phyloP scores from a whole-genome alignment of 2,888 invertebrate species.

The Sesia apiformis region DNA sequence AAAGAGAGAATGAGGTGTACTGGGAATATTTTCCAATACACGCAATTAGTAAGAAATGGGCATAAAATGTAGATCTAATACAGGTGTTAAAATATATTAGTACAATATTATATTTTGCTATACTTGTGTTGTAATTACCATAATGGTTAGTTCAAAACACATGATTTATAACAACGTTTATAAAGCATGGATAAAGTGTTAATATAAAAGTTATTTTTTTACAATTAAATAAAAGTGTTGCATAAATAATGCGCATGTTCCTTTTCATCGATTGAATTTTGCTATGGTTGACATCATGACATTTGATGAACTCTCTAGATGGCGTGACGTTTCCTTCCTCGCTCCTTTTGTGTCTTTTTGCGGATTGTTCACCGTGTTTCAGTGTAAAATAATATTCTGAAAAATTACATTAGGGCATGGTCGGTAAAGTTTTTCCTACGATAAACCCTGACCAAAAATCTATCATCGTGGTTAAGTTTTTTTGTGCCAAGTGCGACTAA shows the following conservation, averaged over 20 bases:
- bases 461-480: slow-evolving; percentile 65
- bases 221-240: too few relatives aligned
- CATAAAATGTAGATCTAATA: too few relatives aligned
- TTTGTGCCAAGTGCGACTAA: slow-evolving; percentile 75
- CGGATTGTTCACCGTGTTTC: slow-evolving; percentile 50
- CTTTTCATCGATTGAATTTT: slow-evolving; percentile 27
- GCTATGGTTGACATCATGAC: background rate
- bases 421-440: slow-evolving; percentile 58
- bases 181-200: too few relatives aligned
- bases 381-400: slow-evolving; percentile 38
- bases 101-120: too few relatives aligned
- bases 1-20: too few relatives aligned
- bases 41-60: too few relatives aligned
- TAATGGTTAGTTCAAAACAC: too few relatives aligned
- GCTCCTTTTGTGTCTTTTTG: slow-evolving; percentile 62
- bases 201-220: too few relatives aligned
- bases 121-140: too few relatives aligned
- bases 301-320: slow-evolving; percentile 25
- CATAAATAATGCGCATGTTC: slow-evolving; percentile 38
- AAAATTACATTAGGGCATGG: slow-evolving; percentile 65
- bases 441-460: slow-evolving; percentile 59
- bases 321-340: slow-evolving; percentile 33
- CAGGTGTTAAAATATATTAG: too few relatives aligned
- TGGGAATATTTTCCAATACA: too few relatives aligned
- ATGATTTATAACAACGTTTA: too few relatives aligned